phyloP scores from a whole-genome alignment of 2,888 invertebrate genomes.

The Drosophila nr. medialis region DNA sequence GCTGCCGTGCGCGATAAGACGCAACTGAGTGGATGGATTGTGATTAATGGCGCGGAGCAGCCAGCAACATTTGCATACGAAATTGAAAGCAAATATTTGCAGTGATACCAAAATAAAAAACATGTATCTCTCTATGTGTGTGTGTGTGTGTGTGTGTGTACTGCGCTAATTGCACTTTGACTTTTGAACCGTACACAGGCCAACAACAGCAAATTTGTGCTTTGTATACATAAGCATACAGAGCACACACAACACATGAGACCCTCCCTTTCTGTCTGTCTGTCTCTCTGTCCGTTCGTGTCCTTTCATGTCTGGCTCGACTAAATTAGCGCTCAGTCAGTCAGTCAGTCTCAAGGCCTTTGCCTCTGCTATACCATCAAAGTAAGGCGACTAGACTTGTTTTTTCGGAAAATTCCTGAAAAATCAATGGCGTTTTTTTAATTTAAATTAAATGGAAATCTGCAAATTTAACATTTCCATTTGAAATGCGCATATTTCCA shows the following conservation, averaged over 20 bases:
- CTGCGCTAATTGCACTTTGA: conserved; percentile 76
- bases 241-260: neutral
- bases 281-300: conserved; percentile 9
- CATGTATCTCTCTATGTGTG: neutral
- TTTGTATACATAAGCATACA: conserved; percentile 5
- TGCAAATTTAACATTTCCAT: neutral
- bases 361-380: conserved; percentile 25
- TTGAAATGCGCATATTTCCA: conserved; percentile 38
- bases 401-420: neutral
- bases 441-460: neutral
- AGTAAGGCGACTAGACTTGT: neutral
- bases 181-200: conserved; percentile 58
- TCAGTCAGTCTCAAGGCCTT: conserved; percentile 36
- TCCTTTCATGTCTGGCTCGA: conserved; percentile 40
- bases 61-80: conserved; percentile 77
- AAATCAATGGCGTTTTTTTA: conserved; percentile 25
- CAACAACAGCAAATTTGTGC: conserved; percentile 16
- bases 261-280: conserved; percentile 6
- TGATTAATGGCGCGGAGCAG: conserved; percentile 54
- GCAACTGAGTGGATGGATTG: conserved; percentile 24
- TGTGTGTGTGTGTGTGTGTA: conserved; percentile 8
- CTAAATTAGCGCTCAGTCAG: conserved; percentile 54
- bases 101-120: conserved; percentile 52
- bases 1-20: conserved; percentile 43
- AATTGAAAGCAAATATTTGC: conserved; percentile 80